Evolutionary conservation across 2,113 vertebrate species (phyloP).

Genomic region (Marmota flaviventris): DNA sequence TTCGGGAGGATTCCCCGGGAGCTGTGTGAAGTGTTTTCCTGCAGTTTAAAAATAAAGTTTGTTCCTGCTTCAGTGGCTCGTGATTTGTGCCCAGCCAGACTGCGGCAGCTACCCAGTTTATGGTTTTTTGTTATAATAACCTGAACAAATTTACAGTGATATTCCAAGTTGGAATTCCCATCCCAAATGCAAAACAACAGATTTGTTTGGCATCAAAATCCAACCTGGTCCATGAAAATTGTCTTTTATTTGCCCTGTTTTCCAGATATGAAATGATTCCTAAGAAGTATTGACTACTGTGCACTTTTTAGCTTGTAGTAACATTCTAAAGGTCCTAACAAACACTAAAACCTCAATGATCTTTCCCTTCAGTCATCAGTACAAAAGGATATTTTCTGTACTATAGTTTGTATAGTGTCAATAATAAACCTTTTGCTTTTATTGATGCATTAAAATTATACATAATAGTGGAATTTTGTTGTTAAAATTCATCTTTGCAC

Average conservation of each 20-base stretch:
- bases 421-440: no score
- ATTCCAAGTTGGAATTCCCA: background rate
- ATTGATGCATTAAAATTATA: no score
- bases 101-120: background rate
- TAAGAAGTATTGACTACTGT: background rate
- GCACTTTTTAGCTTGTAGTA: background rate
- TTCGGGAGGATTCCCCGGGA: no score
- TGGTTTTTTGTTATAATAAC: background rate
- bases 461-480: no score
- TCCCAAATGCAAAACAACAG: constrained; percentile 25
- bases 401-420: background rate
- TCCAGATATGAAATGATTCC: background rate
- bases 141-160: background rate
- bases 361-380: background rate
- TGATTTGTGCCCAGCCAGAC: no score
- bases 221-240: background rate
- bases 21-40: no score
- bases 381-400: background rate
- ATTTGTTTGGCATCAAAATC: constrained; percentile 33
- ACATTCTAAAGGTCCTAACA: constrained; percentile 4
- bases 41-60: no score
- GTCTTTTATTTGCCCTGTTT: constrained; percentile 21
- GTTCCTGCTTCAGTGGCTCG: no score
- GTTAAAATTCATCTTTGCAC: no score
- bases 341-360: constrained; percentile 4